These are phyloP conservation scores for Tipula lateralis DNA, from an alignment of 2,888 invertebrate genomes.

Conservation along the genomic window DNA sequence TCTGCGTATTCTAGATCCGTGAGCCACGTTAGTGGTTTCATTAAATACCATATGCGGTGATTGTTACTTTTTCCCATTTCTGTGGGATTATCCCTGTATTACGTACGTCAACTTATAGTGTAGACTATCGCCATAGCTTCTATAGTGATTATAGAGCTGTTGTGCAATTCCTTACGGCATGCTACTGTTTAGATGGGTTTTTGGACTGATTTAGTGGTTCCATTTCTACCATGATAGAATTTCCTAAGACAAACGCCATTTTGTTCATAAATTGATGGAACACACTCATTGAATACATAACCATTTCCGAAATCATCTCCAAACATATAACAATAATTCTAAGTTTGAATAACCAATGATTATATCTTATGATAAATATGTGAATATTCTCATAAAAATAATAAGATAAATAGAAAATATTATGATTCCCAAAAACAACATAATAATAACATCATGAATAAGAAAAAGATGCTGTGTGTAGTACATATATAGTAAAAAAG, in stretches of 20 bases:
- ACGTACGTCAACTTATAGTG: too few relatives aligned
- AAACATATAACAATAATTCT: constrained; percentile 11
- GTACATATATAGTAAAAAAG: not conserved
- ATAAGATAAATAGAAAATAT: constrained; percentile 24
- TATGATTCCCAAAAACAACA: constrained; percentile 15
- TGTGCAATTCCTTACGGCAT: too few relatives aligned
- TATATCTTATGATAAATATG: constrained; percentile 5
- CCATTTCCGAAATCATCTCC: constrained; percentile 11
- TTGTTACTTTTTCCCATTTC: too few relatives aligned
- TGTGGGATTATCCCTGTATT: too few relatives aligned
- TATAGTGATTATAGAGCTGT: too few relatives aligned
- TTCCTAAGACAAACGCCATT: not conserved
- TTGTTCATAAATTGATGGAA: not conserved
- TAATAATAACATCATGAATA: constrained; percentile 24
- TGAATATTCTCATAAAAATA: constrained; percentile 24
- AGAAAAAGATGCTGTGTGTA: not conserved
- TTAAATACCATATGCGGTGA: too few relatives aligned
- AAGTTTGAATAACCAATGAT: constrained; percentile 11
- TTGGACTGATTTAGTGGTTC: too few relatives aligned
- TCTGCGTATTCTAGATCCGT: too few relatives aligned
- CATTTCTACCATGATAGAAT: too few relatives aligned
- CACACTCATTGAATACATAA: constrained; percentile 11
- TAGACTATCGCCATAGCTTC: too few relatives aligned
- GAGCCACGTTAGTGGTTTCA: too few relatives aligned
- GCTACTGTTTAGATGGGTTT: too few relatives aligned